Conservation (phyloP, 2,888 invertebrate genomes). For the Lepidocyrtoides sp. region DNA sequence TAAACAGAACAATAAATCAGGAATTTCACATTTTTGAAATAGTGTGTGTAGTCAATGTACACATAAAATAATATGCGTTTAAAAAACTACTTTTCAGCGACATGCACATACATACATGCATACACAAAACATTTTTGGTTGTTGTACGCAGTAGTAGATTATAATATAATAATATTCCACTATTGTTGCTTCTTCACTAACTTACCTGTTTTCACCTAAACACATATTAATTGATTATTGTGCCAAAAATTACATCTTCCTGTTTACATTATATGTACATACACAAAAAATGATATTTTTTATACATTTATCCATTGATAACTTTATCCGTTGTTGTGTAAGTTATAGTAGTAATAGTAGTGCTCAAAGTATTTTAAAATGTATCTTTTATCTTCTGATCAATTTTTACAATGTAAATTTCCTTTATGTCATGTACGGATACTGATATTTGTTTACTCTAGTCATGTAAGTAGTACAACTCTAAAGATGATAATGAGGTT, state of each 20-base stretch:
- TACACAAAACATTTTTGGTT: not conserved
- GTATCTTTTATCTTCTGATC: slow-evolving; percentile 11
- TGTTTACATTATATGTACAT: not conserved
- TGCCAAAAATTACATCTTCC: slow-evolving; percentile 27
- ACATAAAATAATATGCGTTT: slow-evolving; percentile 8
- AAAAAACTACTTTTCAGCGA: not conserved
- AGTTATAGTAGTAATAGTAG: not conserved
- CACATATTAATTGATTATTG: slow-evolving; percentile 42
- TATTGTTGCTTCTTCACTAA: slow-evolving; percentile 29
- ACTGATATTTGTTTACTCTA: slow-evolving; percentile 22
- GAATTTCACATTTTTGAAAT: not conserved
- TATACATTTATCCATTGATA: not conserved
- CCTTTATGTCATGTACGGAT: slow-evolving; percentile 17
- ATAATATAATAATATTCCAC: no score
- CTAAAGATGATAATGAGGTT: slow-evolving; percentile 34
- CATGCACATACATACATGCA: not conserved
- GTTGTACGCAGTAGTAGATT: slow-evolving; percentile 21
- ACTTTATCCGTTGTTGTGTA: not conserved
- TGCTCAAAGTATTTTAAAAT: slow-evolving; percentile 3
- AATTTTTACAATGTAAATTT: slow-evolving; percentile 39
- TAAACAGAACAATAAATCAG: not conserved
- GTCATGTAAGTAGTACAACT: slow-evolving; percentile 28
- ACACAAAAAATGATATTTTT: not conserved
- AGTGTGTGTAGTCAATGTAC: slow-evolving; percentile 7
- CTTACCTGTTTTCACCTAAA: not conserved